Evolutionary conservation across 2,888 invertebrate genomes (phyloP).

Genomic region (Coenonympha arcania): DNA sequence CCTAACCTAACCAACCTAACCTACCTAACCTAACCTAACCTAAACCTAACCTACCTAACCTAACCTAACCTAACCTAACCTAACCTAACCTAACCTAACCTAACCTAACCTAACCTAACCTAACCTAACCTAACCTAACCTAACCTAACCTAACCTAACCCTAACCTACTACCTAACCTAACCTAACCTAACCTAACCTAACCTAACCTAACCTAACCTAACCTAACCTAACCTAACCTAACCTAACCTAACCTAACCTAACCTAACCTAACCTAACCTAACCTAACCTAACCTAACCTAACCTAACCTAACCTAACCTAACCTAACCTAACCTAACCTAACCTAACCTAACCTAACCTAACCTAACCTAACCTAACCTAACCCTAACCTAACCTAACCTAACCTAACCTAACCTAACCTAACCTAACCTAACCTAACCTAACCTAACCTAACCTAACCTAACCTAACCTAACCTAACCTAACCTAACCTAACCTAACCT

Average conservation of each 20-base stretch:
- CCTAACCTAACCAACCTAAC: too few species aligned
- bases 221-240: slow-evolving; percentile 1
- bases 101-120: slow-evolving; percentile 6
- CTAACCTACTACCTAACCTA: background rate
- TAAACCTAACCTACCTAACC: slow-evolving; percentile 6
- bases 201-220: slow-evolving; percentile 2
- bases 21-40: background rate
- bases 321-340: slow-evolving; percentile 8
- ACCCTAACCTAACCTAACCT: too few species aligned
- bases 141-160: slow-evolving; percentile 4
- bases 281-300: too few species aligned
- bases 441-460: too few species aligned
- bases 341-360: too few species aligned
- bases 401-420: too few species aligned
- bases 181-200: too few species aligned
- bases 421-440: too few species aligned
- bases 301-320: slow-evolving; percentile 1
- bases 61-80: slow-evolving; percentile 8
- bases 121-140: slow-evolving; percentile 8
- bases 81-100: slow-evolving; percentile 8
- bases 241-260: slow-evolving; percentile 1
- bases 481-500: too few species aligned
- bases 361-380: too few species aligned
- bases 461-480: too few species aligned
- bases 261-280: slow-evolving; percentile 8